These are phyloP conservation scores for Wasmannia auropunctata DNA, from an alignment of 1,140 invertebrate genomes.

Conservation along the genomic window DNA sequence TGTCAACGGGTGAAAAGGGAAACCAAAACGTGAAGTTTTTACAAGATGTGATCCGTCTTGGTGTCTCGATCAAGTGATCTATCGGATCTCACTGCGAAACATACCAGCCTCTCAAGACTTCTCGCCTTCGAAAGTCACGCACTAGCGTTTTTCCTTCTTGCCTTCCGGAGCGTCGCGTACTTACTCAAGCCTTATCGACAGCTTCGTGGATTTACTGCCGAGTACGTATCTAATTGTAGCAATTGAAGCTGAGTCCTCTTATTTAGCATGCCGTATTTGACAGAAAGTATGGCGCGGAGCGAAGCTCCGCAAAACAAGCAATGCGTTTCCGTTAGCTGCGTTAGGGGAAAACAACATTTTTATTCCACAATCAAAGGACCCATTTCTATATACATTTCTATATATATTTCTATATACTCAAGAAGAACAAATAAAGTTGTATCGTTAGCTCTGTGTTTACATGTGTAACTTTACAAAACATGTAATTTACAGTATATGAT, in stretches of 20 bases:
- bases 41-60: conserved; percentile 30
- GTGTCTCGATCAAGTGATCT: conserved; percentile 47
- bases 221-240: conserved; percentile 47
- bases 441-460: not conserved
- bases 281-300: not conserved
- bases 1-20: not conserved
- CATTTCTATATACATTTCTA: too few species aligned
- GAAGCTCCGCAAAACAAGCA: not conserved
- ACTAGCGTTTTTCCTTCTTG: conserved; percentile 9
- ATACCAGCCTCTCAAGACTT: conserved; percentile 18
- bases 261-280: not conserved
- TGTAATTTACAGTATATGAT: not conserved
- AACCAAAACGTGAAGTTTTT: conserved; percentile 35
- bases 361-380: not conserved
- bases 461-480: not conserved
- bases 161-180: conserved; percentile 1
- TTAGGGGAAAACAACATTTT: not conserved
- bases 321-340: not conserved
- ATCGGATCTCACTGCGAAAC: not conserved
- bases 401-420: too few species aligned
- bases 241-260: not conserved
- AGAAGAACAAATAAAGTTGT: not conserved
- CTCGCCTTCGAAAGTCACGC: conserved; percentile 40
- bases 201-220: conserved; percentile 49
- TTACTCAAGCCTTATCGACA: conserved; percentile 52